Conservation (phyloP, 2,113 vertebrate species). For the Elephantulus edwardii region DNA sequence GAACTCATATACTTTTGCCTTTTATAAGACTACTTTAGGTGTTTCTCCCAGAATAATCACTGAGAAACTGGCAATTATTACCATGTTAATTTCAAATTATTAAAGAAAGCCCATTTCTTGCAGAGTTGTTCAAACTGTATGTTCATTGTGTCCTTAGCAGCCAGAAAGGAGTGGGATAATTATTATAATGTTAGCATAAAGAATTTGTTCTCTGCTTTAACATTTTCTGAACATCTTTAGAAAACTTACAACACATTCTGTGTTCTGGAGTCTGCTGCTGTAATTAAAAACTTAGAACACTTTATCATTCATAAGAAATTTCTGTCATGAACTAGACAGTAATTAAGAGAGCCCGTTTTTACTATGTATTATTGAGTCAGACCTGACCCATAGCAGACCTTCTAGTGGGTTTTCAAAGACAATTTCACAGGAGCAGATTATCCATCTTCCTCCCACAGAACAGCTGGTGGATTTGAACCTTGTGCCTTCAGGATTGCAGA, state of each 20-base stretch:
- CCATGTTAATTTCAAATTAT: conserved; percentile 43
- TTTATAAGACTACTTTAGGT: conserved; percentile 48
- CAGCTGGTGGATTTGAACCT: too few relatives aligned
- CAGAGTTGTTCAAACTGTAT: conserved; percentile 1
- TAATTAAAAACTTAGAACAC: conserved; percentile 50
- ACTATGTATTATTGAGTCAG: too few relatives aligned
- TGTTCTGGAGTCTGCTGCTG: conserved; percentile 30
- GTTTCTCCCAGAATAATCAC: conserved; percentile 49
- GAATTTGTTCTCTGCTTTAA: conserved; percentile 38
- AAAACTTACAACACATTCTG: conserved; percentile 43
- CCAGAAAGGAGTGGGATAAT: background rate
- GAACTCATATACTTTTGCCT: conserved; percentile 21
- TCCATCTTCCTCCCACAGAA: too few relatives aligned
- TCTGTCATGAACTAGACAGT: conserved; percentile 1
- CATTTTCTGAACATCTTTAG: conserved; percentile 58
- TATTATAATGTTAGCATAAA: conserved; percentile 13
- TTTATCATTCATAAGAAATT: conserved; percentile 8
- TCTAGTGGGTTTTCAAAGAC: too few relatives aligned
- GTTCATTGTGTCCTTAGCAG: conserved; percentile 35
- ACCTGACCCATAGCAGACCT: too few relatives aligned
- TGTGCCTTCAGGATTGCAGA: too few relatives aligned
- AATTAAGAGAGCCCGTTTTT: conserved; percentile 39
- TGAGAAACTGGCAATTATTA: conserved; percentile 34
- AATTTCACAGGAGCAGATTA: too few relatives aligned
- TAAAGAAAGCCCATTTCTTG: conserved; percentile 34